Base-by-base conservation (phyloP, 2,888 invertebrate genomes). In the Clistopyga incitator region DNA sequence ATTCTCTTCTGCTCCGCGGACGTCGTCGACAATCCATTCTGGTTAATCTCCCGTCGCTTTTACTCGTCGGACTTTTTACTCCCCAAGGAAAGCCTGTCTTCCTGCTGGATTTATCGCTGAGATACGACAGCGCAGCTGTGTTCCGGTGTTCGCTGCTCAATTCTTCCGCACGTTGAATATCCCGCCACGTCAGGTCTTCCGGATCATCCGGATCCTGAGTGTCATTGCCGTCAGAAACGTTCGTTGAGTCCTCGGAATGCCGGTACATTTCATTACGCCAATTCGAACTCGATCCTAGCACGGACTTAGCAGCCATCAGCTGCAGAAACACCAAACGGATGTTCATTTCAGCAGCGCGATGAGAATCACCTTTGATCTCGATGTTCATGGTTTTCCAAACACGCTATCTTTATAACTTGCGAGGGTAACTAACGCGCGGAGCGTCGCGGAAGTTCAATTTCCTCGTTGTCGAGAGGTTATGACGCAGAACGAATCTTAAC, bases 351-450 rank as follows among this genome's bases (percentile, higher is more conserved):
- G 52, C 59, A 54, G 67, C 42, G 61, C 68, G 67, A 65, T 52
- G 61, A 38, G 50, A 70, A 23, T 52, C 23, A 47, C 54, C 20
- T 70, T 59, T 42, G 11, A 72, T 76, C 23, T 65, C 45, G 34
- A 61, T 34, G 75, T 25, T 23, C 20, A 38, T 75, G 23, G n/a
- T 54, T 20, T 64, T 42, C 38, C 23, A 45, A 25, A 3, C 45
- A 25, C 23, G 75, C 78, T 75, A 82, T 80, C 75, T 81, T 84
- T 85, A 78, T 77, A 81, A 84, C 76, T 72, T 56, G 68, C 23
- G 54, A 65, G 64, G 54, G 71, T 75, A 23, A 67, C 64, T 38
- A 64, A 64, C 38, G 20, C 42, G 50, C 34, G 47, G 56, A 71
- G 64, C 50, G 29, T 78, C 47, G 68, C 34, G 23, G 34, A 52